A percentile compares a stretch with the other conserved stretches of the same genome.
These are phyloP conservation scores for Nineta flava DNA, from an alignment of 2,888 invertebrate genomes.

Conservation along the genomic window DNA sequence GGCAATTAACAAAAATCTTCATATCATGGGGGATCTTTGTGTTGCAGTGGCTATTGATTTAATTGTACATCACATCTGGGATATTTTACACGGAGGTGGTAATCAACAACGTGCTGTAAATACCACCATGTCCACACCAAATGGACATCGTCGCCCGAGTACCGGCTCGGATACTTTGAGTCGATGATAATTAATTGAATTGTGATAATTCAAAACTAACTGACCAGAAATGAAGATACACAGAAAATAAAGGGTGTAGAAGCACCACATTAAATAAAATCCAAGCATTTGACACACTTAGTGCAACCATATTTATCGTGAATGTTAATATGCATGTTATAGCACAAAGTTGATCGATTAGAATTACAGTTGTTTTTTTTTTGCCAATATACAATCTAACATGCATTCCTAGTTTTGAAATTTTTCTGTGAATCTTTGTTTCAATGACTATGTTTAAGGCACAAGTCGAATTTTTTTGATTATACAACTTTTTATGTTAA, in stretches of 20 bases:
- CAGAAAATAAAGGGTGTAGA: too few relatives aligned
- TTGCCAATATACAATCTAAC: too few relatives aligned
- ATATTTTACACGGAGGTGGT: conserved; percentile 54
- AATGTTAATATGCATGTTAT: neutral
- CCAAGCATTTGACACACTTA: neutral
- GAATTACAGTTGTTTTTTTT: neutral
- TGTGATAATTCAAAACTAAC: neutral
- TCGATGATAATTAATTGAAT: conserved; percentile 24
- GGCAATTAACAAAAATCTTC: conserved; percentile 12
- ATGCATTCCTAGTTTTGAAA: too few relatives aligned
- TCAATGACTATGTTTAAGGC: too few relatives aligned
- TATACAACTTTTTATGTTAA: too few relatives aligned
- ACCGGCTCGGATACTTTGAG: conserved; percentile 35
- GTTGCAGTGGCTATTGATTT: conserved; percentile 98
- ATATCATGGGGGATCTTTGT: conserved; percentile 26
- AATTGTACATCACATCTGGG: conserved; percentile 98
- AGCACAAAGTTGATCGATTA: neutral
- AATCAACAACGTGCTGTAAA: neutral
- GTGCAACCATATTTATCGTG: neutral
- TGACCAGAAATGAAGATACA: too few relatives aligned
- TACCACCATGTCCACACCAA: neutral
- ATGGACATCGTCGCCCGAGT: conserved; percentile 10
- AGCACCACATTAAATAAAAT: neutral
- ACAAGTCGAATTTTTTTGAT: too few relatives aligned
- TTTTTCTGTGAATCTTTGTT: too few relatives aligned